Base-by-base conservation (phyloP, 2,113 vertebrate species). In the Melanostigma gelatinosum region DNA sequence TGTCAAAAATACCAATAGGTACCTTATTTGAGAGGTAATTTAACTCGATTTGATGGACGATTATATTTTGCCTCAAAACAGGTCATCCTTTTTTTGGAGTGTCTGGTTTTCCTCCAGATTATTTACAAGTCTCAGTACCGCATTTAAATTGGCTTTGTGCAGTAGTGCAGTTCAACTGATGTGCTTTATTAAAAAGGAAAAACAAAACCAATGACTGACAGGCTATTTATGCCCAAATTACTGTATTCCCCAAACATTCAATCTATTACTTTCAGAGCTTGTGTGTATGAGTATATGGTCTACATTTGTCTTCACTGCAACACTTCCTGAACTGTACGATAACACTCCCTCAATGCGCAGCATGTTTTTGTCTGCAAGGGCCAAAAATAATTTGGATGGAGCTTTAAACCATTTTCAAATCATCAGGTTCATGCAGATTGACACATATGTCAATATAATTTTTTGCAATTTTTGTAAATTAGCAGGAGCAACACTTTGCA, bases 351-450 rank as follows among this genome's bases (percentile, higher is more conserved):
- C 34, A 52, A 48, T 50, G 52, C 63, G 52, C 48, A 48, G 58
- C 63, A 65, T 10, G 9, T 54, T 82, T 72, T 60, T 50, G 24
- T 85, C 16, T 55, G 34, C 46, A 67, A 63, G 42, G 50, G 79
- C 70, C 76, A 85, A 48, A 75, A 64, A 62, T 52, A 24, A 50
- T 83, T 79, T 71, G 48, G 75, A 79, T 75, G 15, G 38, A 71
- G 77, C 69, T 65, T 65, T 27, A 66, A 15, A 40, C 18, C 15
- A 58, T 67, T 79, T 84, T 81, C 18, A 77, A 75, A 85, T 62
- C 24, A 64, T 44, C 64, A 78, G 32, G 27, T 52, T 78, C 27
- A 58, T 58, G 62, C 29, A 68, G 7, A 44, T 61, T 0, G 18
- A 58, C 36, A 61, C 61, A 67, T 82, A n/a, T 74, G 24, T 75